Evolutionary conservation across 2,888 invertebrate species (phyloP).

Genomic region (Pseudococcus viburni): DNA sequence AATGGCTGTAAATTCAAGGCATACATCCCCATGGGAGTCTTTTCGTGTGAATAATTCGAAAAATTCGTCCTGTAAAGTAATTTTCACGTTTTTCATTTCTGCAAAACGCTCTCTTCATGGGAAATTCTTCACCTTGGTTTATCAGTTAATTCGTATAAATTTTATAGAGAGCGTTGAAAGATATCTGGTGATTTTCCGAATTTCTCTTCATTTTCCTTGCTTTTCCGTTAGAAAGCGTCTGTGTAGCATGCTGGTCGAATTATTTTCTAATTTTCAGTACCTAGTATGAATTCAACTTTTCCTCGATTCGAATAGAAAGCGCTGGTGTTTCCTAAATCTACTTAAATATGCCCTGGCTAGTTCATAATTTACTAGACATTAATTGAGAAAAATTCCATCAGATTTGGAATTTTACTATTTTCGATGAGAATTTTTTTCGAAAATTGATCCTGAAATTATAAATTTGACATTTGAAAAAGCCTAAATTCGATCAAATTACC

Average conservation of each 20-base stretch:
- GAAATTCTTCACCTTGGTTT: not conserved
- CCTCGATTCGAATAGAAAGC: not conserved
- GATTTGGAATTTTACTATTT: too few species aligned
- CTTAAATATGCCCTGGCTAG: too few species aligned
- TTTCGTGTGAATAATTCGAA: not conserved
- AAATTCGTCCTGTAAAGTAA: not conserved
- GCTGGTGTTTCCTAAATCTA: not conserved
- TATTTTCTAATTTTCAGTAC: not conserved
- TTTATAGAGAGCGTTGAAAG: not conserved
- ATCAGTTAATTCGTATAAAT: not conserved
- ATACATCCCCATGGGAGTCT: too few species aligned
- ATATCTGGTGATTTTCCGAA: not conserved
- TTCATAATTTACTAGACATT: too few species aligned
- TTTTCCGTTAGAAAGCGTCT: not conserved
- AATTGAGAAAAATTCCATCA: too few species aligned
- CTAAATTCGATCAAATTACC: too few species aligned
- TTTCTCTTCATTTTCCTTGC: not conserved
- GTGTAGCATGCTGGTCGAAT: not conserved
- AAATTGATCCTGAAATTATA: too few species aligned
- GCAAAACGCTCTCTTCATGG: not conserved
- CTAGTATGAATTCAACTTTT: not conserved
- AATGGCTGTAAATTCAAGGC: too few species aligned
- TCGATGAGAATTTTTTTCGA: too few species aligned
- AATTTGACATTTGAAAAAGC: too few species aligned
- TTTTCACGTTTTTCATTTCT: not conserved